Percentiles rank a stretch among this genome's conserved stretches.
phyloP scores from a whole-genome alignment of 1,140 invertebrate genomes.

The Reticulitermes speratus region DNA sequence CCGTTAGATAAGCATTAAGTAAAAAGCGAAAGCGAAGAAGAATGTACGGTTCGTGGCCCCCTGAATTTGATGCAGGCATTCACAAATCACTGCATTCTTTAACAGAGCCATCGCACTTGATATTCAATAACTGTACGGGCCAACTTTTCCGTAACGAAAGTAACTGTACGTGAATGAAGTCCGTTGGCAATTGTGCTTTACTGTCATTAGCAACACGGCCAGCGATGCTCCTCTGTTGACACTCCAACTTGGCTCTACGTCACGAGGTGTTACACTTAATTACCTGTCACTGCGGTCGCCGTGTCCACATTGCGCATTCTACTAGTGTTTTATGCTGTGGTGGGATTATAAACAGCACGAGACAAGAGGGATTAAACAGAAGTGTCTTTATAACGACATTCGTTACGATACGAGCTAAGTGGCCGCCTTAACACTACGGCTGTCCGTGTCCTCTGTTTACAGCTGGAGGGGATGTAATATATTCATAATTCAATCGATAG shows the following conservation, averaged over 20 bases:
- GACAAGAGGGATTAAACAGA: no score
- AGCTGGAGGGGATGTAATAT: no score
- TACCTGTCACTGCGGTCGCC: neutral
- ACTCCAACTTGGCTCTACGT: neutral
- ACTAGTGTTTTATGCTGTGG: neutral
- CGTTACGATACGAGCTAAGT: no score
- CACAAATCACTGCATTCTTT: neutral
- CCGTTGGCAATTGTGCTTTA: neutral
- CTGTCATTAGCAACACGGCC: neutral
- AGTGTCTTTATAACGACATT: no score
- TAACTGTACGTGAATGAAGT: neutral
- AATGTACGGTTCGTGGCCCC: no score
- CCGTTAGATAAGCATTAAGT: no score
- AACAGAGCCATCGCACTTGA: neutral
- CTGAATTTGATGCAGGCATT: no score
- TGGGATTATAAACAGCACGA: neutral
- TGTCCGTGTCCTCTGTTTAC: no score
- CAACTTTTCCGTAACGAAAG: neutral
- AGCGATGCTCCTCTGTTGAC: neutral
- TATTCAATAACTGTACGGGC: neutral
- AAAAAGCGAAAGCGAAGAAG: no score
- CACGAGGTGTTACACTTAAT: neutral
- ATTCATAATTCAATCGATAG: no score
- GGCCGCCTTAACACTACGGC: no score
- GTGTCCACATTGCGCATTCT: neutral